Evolutionary conservation across 2,888 invertebrate species (phyloP).

Genomic region (Lasioglossum marginatum): DNA sequence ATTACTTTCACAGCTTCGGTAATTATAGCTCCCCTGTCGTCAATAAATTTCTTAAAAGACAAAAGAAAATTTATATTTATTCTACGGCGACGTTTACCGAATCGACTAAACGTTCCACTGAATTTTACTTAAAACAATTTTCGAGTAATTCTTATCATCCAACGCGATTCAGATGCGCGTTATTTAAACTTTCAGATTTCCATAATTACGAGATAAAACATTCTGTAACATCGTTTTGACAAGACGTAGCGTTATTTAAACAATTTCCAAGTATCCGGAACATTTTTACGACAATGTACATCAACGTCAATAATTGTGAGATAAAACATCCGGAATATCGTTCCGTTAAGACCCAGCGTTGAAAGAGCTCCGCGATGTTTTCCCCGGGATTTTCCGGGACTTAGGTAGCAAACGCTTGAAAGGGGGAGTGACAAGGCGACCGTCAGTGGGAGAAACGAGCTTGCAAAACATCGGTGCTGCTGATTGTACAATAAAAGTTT

Average conservation of each 20-base stretch:
- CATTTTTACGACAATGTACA: neutral
- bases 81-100: neutral
- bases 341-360: neutral
- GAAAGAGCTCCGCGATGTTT: neutral
- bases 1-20: neutral
- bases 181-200: too few species aligned
- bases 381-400: neutral
- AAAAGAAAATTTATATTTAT: constrained; percentile 1
- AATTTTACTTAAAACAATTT: neutral
- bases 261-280: neutral
- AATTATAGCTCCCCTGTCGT: neutral
- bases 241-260: too few species aligned
- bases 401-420: neutral
- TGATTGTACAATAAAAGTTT: constrained; percentile 19
- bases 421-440: neutral
- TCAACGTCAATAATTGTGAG: neutral
- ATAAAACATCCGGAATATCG: neutral
- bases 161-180: too few species aligned
- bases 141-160: neutral
- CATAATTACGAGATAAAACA: too few species aligned
- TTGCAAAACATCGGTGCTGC: neutral
- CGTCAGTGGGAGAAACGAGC: neutral
- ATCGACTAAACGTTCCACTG: neutral
- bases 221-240: too few species aligned
- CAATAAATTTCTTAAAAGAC: neutral